Evolutionary conservation across 1,140 invertebrate species (phyloP), one percentile per base, ranked within the genome.

Genomic region (Bombus turneri): DNA sequence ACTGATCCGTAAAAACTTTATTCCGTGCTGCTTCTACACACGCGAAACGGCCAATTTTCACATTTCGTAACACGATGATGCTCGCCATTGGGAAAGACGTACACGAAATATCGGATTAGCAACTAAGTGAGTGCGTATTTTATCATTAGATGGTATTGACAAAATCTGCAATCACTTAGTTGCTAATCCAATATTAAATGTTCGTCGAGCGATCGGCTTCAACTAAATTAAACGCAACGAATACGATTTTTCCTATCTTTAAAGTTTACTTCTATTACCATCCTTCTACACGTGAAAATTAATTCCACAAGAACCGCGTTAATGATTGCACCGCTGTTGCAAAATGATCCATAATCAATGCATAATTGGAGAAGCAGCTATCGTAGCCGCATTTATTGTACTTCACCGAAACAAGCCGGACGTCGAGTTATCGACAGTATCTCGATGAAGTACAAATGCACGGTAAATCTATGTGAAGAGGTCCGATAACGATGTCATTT

Each of bases 401-500:
- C 64, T 39, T 41, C 37, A n/a, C 12, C 25, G 69, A 41, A 34
- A 53, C 53, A n/a, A 22, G 37, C 47, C 43, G 22, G 34, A 59
- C 25, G 13, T n/a, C 53, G 53, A 59, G 74, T 39, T 76, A 59
- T 76, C 34, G 74, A 76, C 47, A 57, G 39, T 22, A 43, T 43
- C 37, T 41, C 12, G 34, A 28, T 39, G 25, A 1, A 57, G 13
- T 15, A 37, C 31, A 13, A 37, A 22, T 39, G 39, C 34, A 3
- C 34, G 13, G 25, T 39, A 28, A 53, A 59, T 76, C 37, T 39
- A 37, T n/a, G 53, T 28, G 5, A 59, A 59, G 34, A 31, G 71
- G 47, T 34, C 28, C 74, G 12, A 62, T 77, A 77, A 77, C 62
- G 47, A 77, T 28, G 34, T 28, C 39, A 37, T 77, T 62, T 39